phyloP scores from a whole-genome alignment of 2,113 vertebrate species.

The Gobius niger region DNA sequence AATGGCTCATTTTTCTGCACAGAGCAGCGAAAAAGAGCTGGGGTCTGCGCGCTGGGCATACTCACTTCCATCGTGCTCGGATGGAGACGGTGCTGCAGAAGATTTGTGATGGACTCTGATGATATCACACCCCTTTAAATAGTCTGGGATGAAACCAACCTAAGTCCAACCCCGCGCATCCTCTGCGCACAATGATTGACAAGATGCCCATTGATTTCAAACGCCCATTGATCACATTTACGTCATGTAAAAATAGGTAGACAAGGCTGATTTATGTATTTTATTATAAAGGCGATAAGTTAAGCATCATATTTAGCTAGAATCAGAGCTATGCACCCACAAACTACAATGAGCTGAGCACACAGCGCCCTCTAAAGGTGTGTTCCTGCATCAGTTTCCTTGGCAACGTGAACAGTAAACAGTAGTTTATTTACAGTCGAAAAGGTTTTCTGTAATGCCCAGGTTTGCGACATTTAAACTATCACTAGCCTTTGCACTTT shows the following conservation, averaged over 20 bases:
- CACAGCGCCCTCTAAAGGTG: neutral
- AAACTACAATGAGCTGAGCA: too few relatives aligned
- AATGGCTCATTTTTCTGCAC: constrained; percentile 17
- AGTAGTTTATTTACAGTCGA: too few relatives aligned
- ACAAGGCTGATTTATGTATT: too few relatives aligned
- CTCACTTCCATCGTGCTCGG: constrained; percentile 32
- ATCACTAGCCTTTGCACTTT: too few relatives aligned
- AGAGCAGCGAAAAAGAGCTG: constrained; percentile 19
- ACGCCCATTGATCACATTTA: too few relatives aligned
- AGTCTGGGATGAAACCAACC: neutral
- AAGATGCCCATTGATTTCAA: neutral
- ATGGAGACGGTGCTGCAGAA: neutral
- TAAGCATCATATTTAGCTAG: too few relatives aligned
- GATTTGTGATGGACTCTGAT: neutral
- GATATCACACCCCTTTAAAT: constrained; percentile 46
- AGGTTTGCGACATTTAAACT: too few relatives aligned
- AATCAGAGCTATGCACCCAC: too few relatives aligned
- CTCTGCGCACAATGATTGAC: constrained; percentile 49
- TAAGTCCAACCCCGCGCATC: constrained; percentile 5
- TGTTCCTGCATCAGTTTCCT: constrained; percentile 29
- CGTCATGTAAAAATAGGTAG: too few relatives aligned
- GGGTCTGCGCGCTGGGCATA: constrained; percentile 23
- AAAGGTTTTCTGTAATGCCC: too few relatives aligned
- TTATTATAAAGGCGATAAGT: too few relatives aligned
- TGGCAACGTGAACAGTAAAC: constrained; percentile 28